phyloP scores from a whole-genome alignment of 2,113 vertebrate genomes.

The Crypturellus undulatus region DNA sequence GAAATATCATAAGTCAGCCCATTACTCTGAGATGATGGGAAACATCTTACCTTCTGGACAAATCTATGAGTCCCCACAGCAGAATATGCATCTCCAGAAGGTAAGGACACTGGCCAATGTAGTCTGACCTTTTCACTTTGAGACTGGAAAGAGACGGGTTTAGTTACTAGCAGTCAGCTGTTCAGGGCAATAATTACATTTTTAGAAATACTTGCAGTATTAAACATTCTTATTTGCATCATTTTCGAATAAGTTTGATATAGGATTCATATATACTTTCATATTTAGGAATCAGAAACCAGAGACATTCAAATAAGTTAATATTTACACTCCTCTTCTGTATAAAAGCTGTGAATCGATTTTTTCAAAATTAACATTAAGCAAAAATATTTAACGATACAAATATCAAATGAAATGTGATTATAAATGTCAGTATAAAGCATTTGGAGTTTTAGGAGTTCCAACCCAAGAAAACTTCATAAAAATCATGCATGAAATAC shows the following conservation, averaged over 20 bases:
- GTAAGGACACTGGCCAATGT: conserved; percentile 82
- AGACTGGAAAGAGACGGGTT: conserved; percentile 74
- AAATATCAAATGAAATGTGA: background rate
- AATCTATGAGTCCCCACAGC: conserved; percentile 88
- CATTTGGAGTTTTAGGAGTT: background rate
- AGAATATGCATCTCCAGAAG: conserved; percentile 88
- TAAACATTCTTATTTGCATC: background rate
- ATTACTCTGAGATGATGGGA: background rate
- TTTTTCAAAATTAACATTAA: background rate
- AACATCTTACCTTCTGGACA: conserved; percentile 84
- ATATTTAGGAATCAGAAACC: background rate
- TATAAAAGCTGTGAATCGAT: background rate
- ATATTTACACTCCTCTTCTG: background rate
- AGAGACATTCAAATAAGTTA: background rate
- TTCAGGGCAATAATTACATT: background rate
- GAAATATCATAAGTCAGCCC: background rate
- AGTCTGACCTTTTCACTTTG: conserved; percentile 92
- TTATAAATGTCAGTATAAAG: background rate
- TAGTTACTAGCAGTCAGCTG: conserved; percentile 22
- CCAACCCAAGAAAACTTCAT: background rate
- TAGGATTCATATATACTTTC: background rate
- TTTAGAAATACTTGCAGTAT: background rate
- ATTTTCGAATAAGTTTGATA: background rate
- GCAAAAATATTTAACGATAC: background rate
- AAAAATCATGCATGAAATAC: background rate